phyloP scores from a whole-genome alignment of 1,140 invertebrate species.

The Orchestia grillus region DNA sequence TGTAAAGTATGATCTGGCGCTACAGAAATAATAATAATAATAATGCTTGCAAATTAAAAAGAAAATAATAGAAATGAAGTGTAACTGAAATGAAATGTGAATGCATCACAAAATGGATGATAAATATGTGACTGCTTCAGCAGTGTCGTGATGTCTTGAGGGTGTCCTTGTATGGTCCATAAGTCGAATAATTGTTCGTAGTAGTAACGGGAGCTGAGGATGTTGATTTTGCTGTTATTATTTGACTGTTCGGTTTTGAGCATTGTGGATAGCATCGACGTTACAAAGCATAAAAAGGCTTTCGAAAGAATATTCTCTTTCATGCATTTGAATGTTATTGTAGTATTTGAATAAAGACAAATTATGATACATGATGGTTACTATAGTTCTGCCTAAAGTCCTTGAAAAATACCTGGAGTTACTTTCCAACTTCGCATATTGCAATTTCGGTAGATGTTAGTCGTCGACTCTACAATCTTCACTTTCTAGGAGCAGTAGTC shows the following conservation, averaged over 20 bases:
- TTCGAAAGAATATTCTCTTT: neutral
- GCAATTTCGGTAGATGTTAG: neutral
- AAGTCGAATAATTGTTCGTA: too few species aligned
- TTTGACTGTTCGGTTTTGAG: neutral
- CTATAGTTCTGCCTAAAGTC: neutral
- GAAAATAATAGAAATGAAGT: too few species aligned
- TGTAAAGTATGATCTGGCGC: too few species aligned
- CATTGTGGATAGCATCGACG: neutral
- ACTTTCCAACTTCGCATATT: neutral
- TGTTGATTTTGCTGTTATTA: neutral
- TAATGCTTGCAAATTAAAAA: too few species aligned
- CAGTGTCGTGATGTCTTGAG: too few species aligned
- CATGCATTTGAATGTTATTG: neutral
- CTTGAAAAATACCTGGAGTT: neutral
- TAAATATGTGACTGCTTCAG: too few species aligned
- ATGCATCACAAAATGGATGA: too few species aligned
- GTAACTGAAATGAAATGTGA: too few species aligned
- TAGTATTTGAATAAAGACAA: neutral
- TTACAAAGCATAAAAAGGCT: neutral
- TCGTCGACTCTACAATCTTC: neutral
- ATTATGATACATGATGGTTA: neutral
- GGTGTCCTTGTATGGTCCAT: too few species aligned
- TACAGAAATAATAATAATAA: neutral
- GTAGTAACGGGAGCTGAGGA: too few species aligned
- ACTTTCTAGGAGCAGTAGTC: neutral